Conservation (phyloP, 2,888 invertebrate genomes). For the Therioaphis trifolii region DNA sequence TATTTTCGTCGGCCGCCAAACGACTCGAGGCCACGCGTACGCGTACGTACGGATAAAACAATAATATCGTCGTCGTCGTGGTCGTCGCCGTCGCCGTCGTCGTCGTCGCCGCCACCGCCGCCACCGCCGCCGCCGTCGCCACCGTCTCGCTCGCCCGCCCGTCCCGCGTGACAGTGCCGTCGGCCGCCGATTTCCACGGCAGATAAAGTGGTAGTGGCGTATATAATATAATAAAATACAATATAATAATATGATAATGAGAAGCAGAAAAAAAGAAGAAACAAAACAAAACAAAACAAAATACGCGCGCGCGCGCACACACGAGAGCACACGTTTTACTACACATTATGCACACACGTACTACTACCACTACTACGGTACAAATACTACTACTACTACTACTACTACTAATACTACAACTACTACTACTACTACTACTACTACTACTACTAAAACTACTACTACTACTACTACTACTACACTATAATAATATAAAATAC, state of each 20-base stretch:
- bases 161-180: too few species aligned
- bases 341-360: not conserved
- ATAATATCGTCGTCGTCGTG: slow-evolving; percentile 42
- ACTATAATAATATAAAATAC: not conserved
- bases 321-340: not conserved
- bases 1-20: not conserved
- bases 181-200: slow-evolving; percentile 34
- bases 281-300: slow-evolving; percentile 15
- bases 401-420: not conserved
- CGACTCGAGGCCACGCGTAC: slow-evolving; percentile 27
- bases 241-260: slow-evolving; percentile 11
- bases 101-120: too few species aligned
- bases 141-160: too few species aligned
- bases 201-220: slow-evolving; percentile 19
- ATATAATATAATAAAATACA: not conserved
- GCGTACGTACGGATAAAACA: slow-evolving; percentile 6
- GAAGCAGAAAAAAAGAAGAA: slow-evolving; percentile 53
- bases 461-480: not conserved
- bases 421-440: not conserved
- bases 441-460: not conserved
- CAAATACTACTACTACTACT: not conserved
- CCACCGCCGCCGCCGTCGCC: too few species aligned
- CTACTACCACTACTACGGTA: not conserved
- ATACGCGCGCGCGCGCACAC: not conserved
- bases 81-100: too few species aligned